Evolutionary conservation across 2,113 vertebrate species (phyloP), one percentile per base, ranked within the genome.

Genomic region (Cyphotilapia sp.): DNA sequence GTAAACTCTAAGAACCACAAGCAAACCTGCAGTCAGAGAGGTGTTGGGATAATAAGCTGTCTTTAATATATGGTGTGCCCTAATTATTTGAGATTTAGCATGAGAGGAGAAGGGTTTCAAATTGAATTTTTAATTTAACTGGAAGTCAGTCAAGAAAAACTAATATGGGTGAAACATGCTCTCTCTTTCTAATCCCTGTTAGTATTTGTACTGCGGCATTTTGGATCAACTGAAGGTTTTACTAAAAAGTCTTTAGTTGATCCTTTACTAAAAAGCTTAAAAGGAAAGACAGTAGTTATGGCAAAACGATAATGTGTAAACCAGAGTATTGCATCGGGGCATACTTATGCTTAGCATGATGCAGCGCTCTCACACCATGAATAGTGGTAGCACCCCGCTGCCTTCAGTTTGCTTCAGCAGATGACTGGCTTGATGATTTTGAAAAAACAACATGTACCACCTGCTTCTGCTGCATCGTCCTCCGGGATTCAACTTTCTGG

Each of bases 401-500:
- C 49, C 38, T 81, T 87, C 88, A 51, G 76, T 76, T 87, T 45
- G 81, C 51, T 81, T 71, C 47, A 10, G 82, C 87, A 88, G 83
- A 86, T 56, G 84, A 40, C 27, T 49, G 71, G 47, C 86, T 89
- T 89, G 91, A 93, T 83, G 87, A 80, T 29, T 53, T 61, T 82
- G 29, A 87, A 84, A 89, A 87, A 89, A 93, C 85, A 92, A 66
- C 11, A n/a, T 82, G 83, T 45, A 33, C 82, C 2, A 6, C 17
- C 81, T 80, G 31, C 84, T 83, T 56, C 63, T 42, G n/a, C 61
- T 86, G 27, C 82, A 61, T 83, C 61, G 5, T 87, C 89, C 82
- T 66, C 27, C 14, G 91, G 88, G 90, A 91, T 49, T 87, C 63
- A 84, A 71, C 85, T 89, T 93, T 88, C 53, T 76, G 49, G 47